These are phyloP conservation scores for Prorops nasuta DNA, from an alignment of 1,140 invertebrate genomes.

Conservation along the genomic window DNA sequence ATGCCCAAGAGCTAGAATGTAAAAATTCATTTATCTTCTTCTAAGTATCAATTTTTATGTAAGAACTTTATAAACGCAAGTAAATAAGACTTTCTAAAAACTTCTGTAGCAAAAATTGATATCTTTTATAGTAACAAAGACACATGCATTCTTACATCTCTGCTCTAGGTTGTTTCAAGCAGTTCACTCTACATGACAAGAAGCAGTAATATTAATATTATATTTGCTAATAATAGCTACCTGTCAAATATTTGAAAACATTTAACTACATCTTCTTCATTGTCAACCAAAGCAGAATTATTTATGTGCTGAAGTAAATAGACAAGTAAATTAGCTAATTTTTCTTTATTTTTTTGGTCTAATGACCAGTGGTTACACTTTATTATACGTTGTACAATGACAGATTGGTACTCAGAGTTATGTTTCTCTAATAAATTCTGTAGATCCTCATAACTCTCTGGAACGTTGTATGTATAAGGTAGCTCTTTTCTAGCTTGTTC, in stretches of 20 bases:
- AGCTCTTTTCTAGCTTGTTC: conserved; percentile 65
- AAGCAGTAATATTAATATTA: conserved; percentile 5
- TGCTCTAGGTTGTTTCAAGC: too few relatives aligned
- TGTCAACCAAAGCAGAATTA: conserved; percentile 57
- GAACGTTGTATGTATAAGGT: conserved; percentile 70
- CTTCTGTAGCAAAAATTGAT: too few relatives aligned
- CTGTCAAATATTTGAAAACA: conserved; percentile 63
- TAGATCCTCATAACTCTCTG: conserved; percentile 67
- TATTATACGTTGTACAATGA: conserved; percentile 78
- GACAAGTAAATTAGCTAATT: conserved; percentile 70
- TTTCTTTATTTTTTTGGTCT: conserved; percentile 72
- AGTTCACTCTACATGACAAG: too few relatives aligned
- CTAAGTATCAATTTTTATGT: too few relatives aligned
- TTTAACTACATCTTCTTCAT: conserved; percentile 53
- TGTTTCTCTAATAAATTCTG: conserved; percentile 64
- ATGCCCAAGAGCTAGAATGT: too few relatives aligned
- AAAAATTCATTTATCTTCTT: too few relatives aligned
- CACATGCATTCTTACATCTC: too few relatives aligned
- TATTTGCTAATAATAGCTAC: conserved; percentile 23
- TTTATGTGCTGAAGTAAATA: conserved; percentile 76
- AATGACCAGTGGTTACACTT: conserved; percentile 82
- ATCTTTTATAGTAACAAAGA: too few relatives aligned
- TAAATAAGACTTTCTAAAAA: too few relatives aligned
- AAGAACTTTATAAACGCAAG: too few relatives aligned
- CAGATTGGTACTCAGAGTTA: conserved; percentile 62